phyloP scores from a whole-genome alignment of 1,140 invertebrate genomes.

The Portunus trituberculatus region DNA sequence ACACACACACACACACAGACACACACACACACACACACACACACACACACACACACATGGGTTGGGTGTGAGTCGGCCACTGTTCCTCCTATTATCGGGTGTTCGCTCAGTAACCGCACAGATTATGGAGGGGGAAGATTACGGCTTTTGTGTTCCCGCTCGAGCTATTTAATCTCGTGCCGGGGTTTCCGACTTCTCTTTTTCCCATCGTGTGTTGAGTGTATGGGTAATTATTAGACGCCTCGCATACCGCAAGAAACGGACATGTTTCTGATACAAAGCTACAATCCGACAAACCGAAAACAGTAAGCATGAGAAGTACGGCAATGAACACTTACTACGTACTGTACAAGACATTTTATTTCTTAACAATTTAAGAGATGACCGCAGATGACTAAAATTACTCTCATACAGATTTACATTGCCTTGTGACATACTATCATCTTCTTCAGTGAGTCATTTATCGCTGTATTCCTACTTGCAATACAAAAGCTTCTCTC shows the following conservation, averaged over 20 bases:
- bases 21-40: constrained; percentile 12
- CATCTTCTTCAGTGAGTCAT: too few relatives aligned
- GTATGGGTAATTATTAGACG: background rate
- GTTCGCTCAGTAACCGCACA: constrained; percentile 50
- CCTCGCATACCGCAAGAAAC: background rate
- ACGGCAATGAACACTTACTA: too few relatives aligned
- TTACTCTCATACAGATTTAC: too few relatives aligned
- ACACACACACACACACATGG: background rate
- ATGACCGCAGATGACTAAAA: too few relatives aligned
- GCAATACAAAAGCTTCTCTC: too few relatives aligned
- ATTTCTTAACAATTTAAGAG: too few relatives aligned
- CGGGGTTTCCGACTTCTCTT: background rate
- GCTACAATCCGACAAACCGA: background rate
- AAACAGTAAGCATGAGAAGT: background rate
- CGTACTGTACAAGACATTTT: too few relatives aligned
- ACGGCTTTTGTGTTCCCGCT: constrained; percentile 70
- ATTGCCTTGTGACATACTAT: too few relatives aligned
- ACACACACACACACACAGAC: constrained; percentile 2
- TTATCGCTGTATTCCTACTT: too few relatives aligned
- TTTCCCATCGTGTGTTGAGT: background rate
- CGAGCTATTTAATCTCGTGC: constrained; percentile 69
- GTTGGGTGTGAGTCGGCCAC: constrained; percentile 13
- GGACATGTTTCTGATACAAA: background rate
- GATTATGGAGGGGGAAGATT: constrained; percentile 64
- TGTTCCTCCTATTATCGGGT: constrained; percentile 56